phyloP scores from a whole-genome alignment of 2,113 vertebrate species.

The Macheiramphus alcinus region DNA sequence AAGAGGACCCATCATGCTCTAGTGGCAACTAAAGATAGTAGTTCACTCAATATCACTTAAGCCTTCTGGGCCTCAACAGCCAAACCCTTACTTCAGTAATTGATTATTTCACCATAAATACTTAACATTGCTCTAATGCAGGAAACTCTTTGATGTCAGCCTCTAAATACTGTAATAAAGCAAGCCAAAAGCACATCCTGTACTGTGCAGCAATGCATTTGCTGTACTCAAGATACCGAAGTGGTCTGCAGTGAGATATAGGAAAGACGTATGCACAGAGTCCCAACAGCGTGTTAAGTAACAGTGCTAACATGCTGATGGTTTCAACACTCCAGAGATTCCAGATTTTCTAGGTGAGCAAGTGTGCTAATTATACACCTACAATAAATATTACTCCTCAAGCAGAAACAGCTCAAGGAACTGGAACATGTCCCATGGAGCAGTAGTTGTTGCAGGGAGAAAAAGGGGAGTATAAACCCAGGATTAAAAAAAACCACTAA shows the following conservation, averaged over 20 bases:
- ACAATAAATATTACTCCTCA: not conserved
- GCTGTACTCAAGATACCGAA: not conserved
- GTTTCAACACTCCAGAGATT: conserved; percentile 21
- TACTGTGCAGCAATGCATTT: not conserved
- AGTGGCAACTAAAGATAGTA: conserved; percentile 47
- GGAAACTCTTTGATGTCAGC: not conserved
- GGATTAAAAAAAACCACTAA: not conserved
- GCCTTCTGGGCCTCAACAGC: not conserved
- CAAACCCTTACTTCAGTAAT: conserved; percentile 11
- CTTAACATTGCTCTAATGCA: not conserved
- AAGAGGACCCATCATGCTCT: not conserved
- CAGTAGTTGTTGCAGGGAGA: not conserved
- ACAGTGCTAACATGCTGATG: not conserved
- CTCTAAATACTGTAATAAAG: not conserved
- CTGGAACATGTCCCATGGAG: not conserved
- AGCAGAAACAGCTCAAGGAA: conserved; percentile 23
- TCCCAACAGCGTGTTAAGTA: not conserved
- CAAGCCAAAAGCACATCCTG: not conserved
- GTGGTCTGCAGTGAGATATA: not conserved
- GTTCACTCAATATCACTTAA: conserved; percentile 25
- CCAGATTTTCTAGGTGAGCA: conserved; percentile 42
- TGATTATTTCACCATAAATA: conserved; percentile 36
- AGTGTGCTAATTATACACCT: conserved; percentile 12
- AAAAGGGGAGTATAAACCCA: not conserved
- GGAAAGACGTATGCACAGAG: not conserved